phyloP scores from a whole-genome alignment of 2,888 invertebrate species.

The Lottia scabra region DNA sequence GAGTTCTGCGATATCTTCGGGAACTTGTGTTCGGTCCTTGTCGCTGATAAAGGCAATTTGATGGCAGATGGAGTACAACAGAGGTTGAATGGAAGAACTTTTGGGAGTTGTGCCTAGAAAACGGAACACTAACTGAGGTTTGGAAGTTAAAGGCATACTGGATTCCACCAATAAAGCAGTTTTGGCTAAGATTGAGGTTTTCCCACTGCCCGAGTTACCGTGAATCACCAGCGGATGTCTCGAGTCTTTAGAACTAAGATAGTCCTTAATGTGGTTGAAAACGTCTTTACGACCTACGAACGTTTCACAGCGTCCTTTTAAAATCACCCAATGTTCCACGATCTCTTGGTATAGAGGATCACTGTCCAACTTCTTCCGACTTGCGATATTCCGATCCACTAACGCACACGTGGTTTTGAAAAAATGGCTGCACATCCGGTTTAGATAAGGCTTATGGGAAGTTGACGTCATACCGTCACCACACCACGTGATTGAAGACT shows the following conservation, averaged over 20 bases:
- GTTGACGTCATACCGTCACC: slow-evolving; percentile 44
- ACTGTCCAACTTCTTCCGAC: slow-evolving; percentile 26
- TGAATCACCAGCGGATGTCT: slow-evolving; percentile 48
- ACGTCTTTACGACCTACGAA: slow-evolving; percentile 47
- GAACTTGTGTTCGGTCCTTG: slow-evolving; percentile 32
- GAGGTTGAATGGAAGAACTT: slow-evolving; percentile 48
- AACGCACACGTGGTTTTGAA: slow-evolving; percentile 40
- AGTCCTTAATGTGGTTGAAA: slow-evolving; percentile 36
- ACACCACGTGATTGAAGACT: slow-evolving; percentile 42
- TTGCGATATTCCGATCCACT: slow-evolving; percentile 42
- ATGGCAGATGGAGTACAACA: slow-evolving; percentile 50
- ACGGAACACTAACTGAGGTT: slow-evolving; percentile 41
- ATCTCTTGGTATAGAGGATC: slow-evolving; percentile 51
- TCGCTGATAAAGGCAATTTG: slow-evolving; percentile 49
- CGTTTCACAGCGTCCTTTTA: slow-evolving; percentile 29
- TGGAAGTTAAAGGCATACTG: background rate
- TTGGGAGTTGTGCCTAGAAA: slow-evolving; percentile 60
- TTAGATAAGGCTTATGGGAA: slow-evolving; percentile 47
- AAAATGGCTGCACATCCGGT: slow-evolving; percentile 43
- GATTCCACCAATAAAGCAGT: slow-evolving; percentile 43
- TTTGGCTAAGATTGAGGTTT: slow-evolving; percentile 62
- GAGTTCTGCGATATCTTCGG: slow-evolving; percentile 48
- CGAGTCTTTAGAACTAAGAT: slow-evolving; percentile 36
- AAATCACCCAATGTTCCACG: slow-evolving; percentile 45
- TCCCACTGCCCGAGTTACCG: slow-evolving; percentile 60